These are phyloP conservation scores for Esox masquinongy DNA, from an alignment of 2,797 vertebrate genomes.

Conservation along the genomic window DNA sequence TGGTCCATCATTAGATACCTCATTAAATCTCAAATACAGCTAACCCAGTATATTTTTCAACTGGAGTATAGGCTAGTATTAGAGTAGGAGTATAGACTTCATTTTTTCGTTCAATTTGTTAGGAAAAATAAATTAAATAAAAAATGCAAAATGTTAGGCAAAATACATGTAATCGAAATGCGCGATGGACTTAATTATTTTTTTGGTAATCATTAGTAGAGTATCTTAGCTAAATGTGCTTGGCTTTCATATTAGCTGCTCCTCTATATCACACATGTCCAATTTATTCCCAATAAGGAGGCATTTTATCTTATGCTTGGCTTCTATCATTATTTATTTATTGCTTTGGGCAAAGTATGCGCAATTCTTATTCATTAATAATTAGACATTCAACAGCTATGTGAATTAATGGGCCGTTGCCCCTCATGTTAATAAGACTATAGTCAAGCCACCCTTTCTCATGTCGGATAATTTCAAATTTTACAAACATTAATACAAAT, in stretches of 20 bases:
- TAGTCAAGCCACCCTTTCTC: neutral
- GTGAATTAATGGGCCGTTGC: constrained; percentile 61
- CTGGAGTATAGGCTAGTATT: neutral
- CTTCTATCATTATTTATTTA: constrained; percentile 76
- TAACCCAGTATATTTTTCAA: neutral
- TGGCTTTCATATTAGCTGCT: neutral
- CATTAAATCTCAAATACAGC: constrained; percentile 15
- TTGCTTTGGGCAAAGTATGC: constrained; percentile 65
- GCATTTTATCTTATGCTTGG: constrained; percentile 73
- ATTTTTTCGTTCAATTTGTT: neutral
- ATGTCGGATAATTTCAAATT: neutral
- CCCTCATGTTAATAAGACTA: neutral
- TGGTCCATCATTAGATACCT: constrained; percentile 21
- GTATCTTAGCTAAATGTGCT: neutral
- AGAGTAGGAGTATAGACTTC: neutral
- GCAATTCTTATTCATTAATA: constrained; percentile 75
- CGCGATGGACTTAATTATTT: neutral
- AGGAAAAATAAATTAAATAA: neutral
- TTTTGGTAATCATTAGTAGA: neutral
- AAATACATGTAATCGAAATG: neutral
- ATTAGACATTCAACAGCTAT: constrained; percentile 56
- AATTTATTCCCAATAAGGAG: constrained; percentile 52
- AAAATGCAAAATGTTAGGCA: neutral
- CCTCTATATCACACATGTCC: constrained; percentile 45
- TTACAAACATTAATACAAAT: neutral